A percentile compares a stretch with the other conserved stretches of the same genome.
phyloP scores from a whole-genome alignment of 1,140 invertebrate genomes.

The Aphidius gifuensis region DNA sequence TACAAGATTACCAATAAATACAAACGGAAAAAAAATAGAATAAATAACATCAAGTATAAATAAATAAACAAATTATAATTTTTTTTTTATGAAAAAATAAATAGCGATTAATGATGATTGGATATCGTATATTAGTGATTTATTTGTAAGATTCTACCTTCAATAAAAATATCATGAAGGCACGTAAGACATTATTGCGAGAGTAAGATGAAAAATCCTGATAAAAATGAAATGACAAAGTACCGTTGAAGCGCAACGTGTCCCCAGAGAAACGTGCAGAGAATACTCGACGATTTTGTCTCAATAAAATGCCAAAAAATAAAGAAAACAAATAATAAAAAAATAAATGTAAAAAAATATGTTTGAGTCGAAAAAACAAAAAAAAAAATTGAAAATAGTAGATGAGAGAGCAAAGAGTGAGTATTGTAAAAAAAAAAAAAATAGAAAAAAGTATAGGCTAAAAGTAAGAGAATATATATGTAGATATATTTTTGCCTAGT shows the following conservation, averaged over 20 bases:
- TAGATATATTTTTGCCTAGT: not conserved
- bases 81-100: not conserved
- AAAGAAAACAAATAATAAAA: not conserved
- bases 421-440: not conserved
- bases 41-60: too few species aligned
- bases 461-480: not conserved
- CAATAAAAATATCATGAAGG: not conserved
- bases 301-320: slow-evolving; percentile 22
- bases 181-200: slow-evolving; percentile 21
- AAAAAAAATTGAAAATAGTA: not conserved
- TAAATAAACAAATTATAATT: not conserved
- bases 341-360: slow-evolving; percentile 12
- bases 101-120: too few species aligned
- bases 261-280: slow-evolving; percentile 15
- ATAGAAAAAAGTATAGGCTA: slow-evolving; percentile 3
- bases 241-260: slow-evolving; percentile 19
- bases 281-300: slow-evolving; percentile 17
- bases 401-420: not conserved
- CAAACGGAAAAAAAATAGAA: too few species aligned
- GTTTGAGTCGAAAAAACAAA: not conserved
- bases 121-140: too few species aligned
- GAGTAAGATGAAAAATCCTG: slow-evolving; percentile 22
- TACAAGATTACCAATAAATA: too few species aligned
- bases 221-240: slow-evolving; percentile 25
- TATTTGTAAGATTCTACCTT: too few species aligned